Evolutionary conservation across 2,797 vertebrate genomes (phyloP).

Genomic region (Antrozous pallidus): DNA sequence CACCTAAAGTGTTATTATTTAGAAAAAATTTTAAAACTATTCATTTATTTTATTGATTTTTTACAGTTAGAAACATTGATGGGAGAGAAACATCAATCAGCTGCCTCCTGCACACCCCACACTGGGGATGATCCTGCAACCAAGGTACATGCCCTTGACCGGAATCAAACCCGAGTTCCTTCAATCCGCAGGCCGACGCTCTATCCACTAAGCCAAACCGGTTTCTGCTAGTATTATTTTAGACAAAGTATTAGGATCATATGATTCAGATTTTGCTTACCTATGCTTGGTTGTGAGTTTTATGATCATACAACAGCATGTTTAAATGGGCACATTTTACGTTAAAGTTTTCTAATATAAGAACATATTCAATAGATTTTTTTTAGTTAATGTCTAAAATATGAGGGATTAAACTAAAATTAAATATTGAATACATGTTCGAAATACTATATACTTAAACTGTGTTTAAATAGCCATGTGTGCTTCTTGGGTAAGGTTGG

Average conservation of each 20-base stretch:
- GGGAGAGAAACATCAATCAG: too few relatives aligned
- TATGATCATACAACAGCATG: conserved; percentile 7
- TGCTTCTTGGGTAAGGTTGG: neutral
- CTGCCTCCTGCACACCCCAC: too few relatives aligned
- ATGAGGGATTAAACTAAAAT: neutral
- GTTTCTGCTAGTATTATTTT: too few relatives aligned
- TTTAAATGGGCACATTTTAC: conserved; percentile 49
- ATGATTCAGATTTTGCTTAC: conserved; percentile 14
- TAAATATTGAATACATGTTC: neutral
- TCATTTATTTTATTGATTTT: too few relatives aligned
- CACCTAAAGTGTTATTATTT: neutral
- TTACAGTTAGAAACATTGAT: too few relatives aligned
- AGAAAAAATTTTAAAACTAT: too few relatives aligned
- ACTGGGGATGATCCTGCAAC: too few relatives aligned
- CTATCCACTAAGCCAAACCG: too few relatives aligned
- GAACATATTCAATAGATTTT: conserved; percentile 31
- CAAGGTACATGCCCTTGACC: too few relatives aligned
- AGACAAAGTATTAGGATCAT: neutral
- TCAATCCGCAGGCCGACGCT: too few relatives aligned
- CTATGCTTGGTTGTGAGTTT: neutral
- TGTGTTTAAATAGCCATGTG: neutral
- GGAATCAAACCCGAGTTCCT: too few relatives aligned
- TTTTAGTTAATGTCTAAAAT: conserved; percentile 22
- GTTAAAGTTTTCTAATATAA: conserved; percentile 23
- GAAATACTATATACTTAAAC: conserved; percentile 4